Conservation (phyloP, 2,797 vertebrate species). For the Takifugu ocellatus region DNA sequence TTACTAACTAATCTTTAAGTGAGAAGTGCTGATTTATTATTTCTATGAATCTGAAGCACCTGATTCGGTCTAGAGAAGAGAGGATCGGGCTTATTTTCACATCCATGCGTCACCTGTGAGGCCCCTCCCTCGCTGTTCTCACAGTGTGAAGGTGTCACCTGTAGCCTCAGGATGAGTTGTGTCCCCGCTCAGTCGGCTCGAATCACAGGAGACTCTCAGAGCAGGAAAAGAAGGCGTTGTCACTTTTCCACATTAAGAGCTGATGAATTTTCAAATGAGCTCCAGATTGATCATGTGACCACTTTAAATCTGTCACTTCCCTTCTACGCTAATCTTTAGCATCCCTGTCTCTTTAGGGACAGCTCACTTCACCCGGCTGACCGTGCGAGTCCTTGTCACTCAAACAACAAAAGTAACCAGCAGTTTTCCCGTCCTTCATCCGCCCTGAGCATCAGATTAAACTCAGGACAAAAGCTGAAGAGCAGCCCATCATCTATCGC, state of each 20-base stretch:
- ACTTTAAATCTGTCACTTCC: slow-evolving; percentile 10
- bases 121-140: background rate
- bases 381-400: slow-evolving; percentile 12
- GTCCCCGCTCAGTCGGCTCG: slow-evolving; percentile 4
- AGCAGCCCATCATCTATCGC: slow-evolving; percentile 13
- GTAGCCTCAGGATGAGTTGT: slow-evolving; percentile 16
- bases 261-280: slow-evolving; percentile 24
- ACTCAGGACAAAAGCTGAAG: slow-evolving; percentile 21
- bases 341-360: slow-evolving; percentile 1
- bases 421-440: slow-evolving; percentile 21
- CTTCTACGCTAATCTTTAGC: slow-evolving; percentile 12
- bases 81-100: too few relatives aligned
- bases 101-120: too few relatives aligned
- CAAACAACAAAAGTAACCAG: slow-evolving; percentile 10
- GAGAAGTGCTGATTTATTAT: too few relatives aligned
- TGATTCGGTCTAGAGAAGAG: too few relatives aligned
- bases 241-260: slow-evolving; percentile 29
- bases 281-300: background rate
- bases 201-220: slow-evolving; percentile 2
- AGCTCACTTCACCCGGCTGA: slow-evolving; percentile 15
- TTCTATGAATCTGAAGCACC: too few relatives aligned
- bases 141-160: slow-evolving; percentile 16
- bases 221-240: background rate
- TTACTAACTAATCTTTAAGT: too few relatives aligned
- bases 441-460: slow-evolving; percentile 28